Evolutionary conservation across 2,888 invertebrate species (phyloP).

Genomic region (Ormyrus thymus): DNA sequence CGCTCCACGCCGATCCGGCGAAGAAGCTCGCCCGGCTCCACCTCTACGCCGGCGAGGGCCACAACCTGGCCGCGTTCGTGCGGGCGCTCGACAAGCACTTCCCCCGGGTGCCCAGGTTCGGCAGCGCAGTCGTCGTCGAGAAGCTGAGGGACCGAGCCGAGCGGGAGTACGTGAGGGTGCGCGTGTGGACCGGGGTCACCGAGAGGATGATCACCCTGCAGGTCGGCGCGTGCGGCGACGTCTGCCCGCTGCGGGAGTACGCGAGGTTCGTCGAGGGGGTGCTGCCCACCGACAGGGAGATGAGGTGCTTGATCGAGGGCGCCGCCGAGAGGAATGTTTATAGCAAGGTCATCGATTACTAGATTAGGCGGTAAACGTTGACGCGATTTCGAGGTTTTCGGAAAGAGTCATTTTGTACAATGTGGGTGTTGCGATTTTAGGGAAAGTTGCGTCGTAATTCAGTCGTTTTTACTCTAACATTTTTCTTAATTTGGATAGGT

Average conservation of each 20-base stretch:
- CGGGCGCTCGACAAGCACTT: constrained; percentile 16
- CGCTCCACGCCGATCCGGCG: not conserved
- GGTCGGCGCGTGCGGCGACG: constrained; percentile 24
- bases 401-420: no score
- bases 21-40: not conserved
- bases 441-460: no score
- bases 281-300: constrained; percentile 31
- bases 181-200: constrained; percentile 35
- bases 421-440: no score
- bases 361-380: no score
- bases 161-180: not conserved
- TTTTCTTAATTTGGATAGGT: no score
- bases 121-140: constrained; percentile 44
- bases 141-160: not conserved
- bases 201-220: constrained; percentile 39
- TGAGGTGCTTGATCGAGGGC: constrained; percentile 18
- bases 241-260: constrained; percentile 36
- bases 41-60: constrained; percentile 36
- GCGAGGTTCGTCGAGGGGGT: not conserved
- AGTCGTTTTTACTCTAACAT: no score
- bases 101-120: constrained; percentile 38
- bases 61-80: constrained; percentile 36
- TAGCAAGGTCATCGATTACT: no score
- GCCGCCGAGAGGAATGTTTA: no score
- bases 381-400: no score